These are phyloP conservation scores for Polypedilum vanderplanki DNA, from an alignment of 1,140 invertebrate species.

Conservation along the genomic window DNA sequence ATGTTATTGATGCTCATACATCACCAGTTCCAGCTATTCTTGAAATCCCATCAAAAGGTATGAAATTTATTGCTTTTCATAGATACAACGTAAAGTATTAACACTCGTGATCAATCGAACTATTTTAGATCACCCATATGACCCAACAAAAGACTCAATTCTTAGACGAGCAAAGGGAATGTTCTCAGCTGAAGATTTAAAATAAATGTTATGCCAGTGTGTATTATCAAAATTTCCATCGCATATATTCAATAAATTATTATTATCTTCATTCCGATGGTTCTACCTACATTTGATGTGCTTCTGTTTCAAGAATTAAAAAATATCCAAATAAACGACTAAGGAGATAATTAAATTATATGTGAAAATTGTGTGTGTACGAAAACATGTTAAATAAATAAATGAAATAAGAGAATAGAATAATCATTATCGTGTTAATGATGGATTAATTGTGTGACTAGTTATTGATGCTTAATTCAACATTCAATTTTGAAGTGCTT, in stretches of 20 bases:
- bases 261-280: neutral
- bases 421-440: neutral
- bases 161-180: constrained; percentile 77
- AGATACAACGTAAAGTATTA: neutral
- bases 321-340: neutral
- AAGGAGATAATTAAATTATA: neutral
- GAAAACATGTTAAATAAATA: constrained; percentile 13
- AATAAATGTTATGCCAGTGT: neutral
- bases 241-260: neutral
- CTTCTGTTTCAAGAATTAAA: neutral
- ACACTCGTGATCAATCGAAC: neutral
- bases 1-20: constrained; percentile 90
- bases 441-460: too few species aligned
- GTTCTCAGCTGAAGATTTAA: constrained; percentile 15
- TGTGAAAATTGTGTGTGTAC: neutral
- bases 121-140: constrained; percentile 85
- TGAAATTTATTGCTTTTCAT: neutral
- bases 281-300: neutral
- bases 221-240: neutral
- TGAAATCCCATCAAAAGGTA: constrained; percentile 92
- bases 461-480: too few species aligned
- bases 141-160: constrained; percentile 97
- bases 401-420: neutral
- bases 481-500: too few species aligned
- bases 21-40: constrained; percentile 91